A percentile compares a stretch with the other conserved stretches of the same genome.
Conservation (phyloP, 2,888 invertebrate species). For the Nasonia oneida region DNA sequence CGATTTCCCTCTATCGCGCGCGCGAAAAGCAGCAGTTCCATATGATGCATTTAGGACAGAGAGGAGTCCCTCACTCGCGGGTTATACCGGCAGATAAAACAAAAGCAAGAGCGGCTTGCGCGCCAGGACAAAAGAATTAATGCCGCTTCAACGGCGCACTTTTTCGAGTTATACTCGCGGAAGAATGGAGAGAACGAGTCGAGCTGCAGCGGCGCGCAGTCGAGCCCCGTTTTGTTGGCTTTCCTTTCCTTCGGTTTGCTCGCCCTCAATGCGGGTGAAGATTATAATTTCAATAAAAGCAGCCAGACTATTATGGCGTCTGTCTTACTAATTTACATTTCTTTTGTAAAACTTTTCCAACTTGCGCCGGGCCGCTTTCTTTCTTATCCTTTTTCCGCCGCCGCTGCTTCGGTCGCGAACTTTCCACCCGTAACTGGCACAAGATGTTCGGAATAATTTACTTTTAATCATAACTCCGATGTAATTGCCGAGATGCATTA, state of each 20-base stretch:
- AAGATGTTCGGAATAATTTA: conserved; percentile 13
- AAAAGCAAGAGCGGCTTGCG: neutral
- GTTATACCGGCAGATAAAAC: neutral
- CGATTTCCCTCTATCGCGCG: neutral
- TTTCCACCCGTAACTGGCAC: conserved; percentile 3
- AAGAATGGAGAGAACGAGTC: neutral
- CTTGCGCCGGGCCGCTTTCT: neutral
- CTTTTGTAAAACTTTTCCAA: conserved; percentile 11
- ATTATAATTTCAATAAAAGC: conserved; percentile 14
- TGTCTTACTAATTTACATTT: conserved; percentile 14
- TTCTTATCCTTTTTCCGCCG: neutral
- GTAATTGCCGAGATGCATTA: neutral
- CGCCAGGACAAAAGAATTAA: conserved; percentile 14
- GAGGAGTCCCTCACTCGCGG: too few relatives aligned
- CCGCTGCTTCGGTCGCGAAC: neutral
- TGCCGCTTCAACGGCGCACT: conserved; percentile 14
- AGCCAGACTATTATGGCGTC: conserved; percentile 8
- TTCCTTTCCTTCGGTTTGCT: neutral
- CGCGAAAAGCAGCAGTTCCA: neutral
- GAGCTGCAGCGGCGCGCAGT: neutral
- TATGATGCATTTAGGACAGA: neutral
- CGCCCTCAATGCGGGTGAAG: neutral
- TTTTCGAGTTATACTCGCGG: neutral
- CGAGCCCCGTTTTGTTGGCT: neutral
- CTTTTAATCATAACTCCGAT: conserved; percentile 5